Conservation (phyloP, 2,888 invertebrate species). For the Chrysodeixis includens region DNA sequence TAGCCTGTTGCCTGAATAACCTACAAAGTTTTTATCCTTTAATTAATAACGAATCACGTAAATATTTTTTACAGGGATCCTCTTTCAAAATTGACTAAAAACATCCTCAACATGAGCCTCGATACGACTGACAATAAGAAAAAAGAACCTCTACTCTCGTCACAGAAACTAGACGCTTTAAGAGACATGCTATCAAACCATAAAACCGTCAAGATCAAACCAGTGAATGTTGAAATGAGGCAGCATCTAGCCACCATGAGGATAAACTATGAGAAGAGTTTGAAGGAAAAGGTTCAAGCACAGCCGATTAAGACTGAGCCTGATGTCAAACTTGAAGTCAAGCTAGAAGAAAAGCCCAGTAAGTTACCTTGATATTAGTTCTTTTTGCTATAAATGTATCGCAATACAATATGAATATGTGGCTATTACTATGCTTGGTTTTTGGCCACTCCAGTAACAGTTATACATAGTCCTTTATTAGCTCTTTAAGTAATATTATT, state of each 20-base stretch:
- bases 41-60: slow-evolving; percentile 1
- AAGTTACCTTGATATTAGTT: too few relatives aligned
- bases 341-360: slow-evolving; percentile 62
- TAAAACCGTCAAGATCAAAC: slow-evolving; percentile 86
- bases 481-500: too few relatives aligned
- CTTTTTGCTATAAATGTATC: too few relatives aligned
- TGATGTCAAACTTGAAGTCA: slow-evolving; percentile 48
- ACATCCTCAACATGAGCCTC: slow-evolving; percentile 86
- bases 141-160: slow-evolving; percentile 79
- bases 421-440: too few relatives aligned
- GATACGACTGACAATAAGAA: slow-evolving; percentile 75
- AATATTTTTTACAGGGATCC: slow-evolving; percentile 73
- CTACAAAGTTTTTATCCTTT: too few relatives aligned
- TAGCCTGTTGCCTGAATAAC: too few relatives aligned
- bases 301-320: slow-evolving; percentile 31
- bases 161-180: slow-evolving; percentile 86
- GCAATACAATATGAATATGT: too few relatives aligned
- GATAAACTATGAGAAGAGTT: slow-evolving; percentile 75
- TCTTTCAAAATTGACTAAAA: slow-evolving; percentile 84
- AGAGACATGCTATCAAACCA: slow-evolving; percentile 86
- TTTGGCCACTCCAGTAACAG: too few relatives aligned
- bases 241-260: slow-evolving; percentile 78
- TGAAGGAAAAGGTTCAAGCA: slow-evolving; percentile 67
- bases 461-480: too few relatives aligned
- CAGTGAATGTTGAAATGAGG: slow-evolving; percentile 82